Percentiles rank a stretch among this genome's conserved stretches.
These are phyloP conservation scores for Hoplodrina ambigua DNA, from an alignment of 2,888 invertebrate genomes.

Conservation along the genomic window DNA sequence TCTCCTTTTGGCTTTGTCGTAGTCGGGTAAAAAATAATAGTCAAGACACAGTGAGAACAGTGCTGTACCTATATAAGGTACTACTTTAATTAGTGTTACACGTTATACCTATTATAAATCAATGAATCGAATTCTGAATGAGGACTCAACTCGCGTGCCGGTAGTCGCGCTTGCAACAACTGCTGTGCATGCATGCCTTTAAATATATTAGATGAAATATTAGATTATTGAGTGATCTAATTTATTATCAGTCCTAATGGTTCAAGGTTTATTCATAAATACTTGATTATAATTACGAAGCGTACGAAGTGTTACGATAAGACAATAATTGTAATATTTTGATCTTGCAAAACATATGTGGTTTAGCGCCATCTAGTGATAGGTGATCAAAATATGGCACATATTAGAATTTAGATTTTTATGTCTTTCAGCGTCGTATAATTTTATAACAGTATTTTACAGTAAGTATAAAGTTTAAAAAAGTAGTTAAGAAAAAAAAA, in stretches of 20 bases:
- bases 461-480: no score
- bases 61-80: no score
- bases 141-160: slow-evolving; percentile 21
- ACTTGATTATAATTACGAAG: not conserved
- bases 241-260: slow-evolving; percentile 39
- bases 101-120: not conserved
- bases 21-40: no score
- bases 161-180: not conserved
- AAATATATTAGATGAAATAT: slow-evolving; percentile 23
- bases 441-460: not conserved
- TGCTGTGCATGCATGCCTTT: slow-evolving; percentile 5
- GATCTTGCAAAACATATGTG: slow-evolving; percentile 5
- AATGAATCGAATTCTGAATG: slow-evolving; percentile 12
- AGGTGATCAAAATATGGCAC: slow-evolving; percentile 10
- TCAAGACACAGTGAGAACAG: no score
- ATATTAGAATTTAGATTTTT: not conserved
- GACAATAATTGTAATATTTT: slow-evolving; percentile 7
- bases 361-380: slow-evolving; percentile 52
- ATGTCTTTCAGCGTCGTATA: not conserved
- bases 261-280: slow-evolving; percentile 37
- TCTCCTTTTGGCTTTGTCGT: no score
- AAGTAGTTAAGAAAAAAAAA: not conserved
- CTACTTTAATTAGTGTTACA: no score
- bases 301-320: slow-evolving; percentile 1
- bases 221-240: slow-evolving; percentile 18